Evolutionary conservation across 2,888 invertebrate species (phyloP).

Genomic region (Galeruca laticollis): DNA sequence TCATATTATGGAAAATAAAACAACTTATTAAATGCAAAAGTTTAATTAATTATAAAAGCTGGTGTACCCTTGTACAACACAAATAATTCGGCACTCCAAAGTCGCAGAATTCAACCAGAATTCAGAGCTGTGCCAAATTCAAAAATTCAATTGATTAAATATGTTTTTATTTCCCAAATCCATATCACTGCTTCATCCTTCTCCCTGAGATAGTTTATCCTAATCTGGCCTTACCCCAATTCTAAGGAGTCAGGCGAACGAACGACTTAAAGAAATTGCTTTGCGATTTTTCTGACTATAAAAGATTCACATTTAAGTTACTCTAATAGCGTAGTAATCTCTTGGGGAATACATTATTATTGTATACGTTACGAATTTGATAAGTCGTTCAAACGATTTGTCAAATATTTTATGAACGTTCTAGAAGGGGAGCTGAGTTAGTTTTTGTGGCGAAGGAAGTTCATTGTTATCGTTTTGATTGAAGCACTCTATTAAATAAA

Average conservation of each 20-base stretch:
- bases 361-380: slow-evolving; percentile 8
- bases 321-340: slow-evolving; percentile 14
- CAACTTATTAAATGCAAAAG: too few species aligned
- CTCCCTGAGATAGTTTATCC: neutral
- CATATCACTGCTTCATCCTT: too few species aligned
- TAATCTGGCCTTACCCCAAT: neutral
- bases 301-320: slow-evolving; percentile 12
- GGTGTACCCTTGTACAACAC: too few species aligned
- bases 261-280: slow-evolving; percentile 23
- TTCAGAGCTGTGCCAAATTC: too few species aligned
- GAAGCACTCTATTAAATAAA: slow-evolving; percentile 21
- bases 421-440: neutral
- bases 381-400: slow-evolving; percentile 4
- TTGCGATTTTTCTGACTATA: slow-evolving; percentile 20
- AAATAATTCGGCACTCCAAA: too few species aligned
- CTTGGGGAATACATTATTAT: slow-evolving; percentile 11
- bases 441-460: slow-evolving; percentile 8
- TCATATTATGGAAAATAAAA: too few species aligned
- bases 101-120: too few species aligned
- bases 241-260: neutral
- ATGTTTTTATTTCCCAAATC: too few species aligned
- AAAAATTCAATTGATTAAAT: too few species aligned
- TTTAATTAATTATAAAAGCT: too few species aligned
- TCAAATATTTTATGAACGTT: slow-evolving; percentile 8
- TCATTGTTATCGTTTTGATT: slow-evolving; percentile 13